A percentile compares a stretch with the other conserved stretches of the same genome.
These are phyloP conservation scores for Gryon sp. DNA, from an alignment of 1,140 invertebrate genomes.

Conservation along the genomic window DNA sequence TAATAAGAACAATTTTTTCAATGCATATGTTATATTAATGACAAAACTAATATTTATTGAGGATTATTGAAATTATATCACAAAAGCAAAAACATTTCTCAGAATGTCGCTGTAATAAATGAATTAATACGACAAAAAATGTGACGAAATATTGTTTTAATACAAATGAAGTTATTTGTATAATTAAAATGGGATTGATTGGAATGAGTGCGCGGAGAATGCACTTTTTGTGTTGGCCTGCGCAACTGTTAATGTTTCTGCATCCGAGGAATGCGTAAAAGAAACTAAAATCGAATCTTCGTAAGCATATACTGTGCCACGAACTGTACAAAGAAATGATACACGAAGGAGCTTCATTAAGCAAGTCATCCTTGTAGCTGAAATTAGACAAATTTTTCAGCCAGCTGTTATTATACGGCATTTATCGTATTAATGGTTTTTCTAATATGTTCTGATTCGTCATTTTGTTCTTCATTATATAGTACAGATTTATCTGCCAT, in stretches of 20 bases:
- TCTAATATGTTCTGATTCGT: slow-evolving; percentile 23
- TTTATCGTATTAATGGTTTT: slow-evolving; percentile 58
- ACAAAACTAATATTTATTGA: too few species aligned
- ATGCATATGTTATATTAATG: too few species aligned
- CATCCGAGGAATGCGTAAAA: slow-evolving; percentile 42
- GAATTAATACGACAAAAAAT: not conserved
- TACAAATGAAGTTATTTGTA: slow-evolving; percentile 49
- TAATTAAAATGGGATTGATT: slow-evolving; percentile 36
- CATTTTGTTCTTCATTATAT: slow-evolving; percentile 31
- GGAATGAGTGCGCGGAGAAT: slow-evolving; percentile 24
- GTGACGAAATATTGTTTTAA: not conserved
- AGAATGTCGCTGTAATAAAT: too few species aligned
- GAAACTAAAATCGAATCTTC: slow-evolving; percentile 34
- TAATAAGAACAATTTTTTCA: too few species aligned
- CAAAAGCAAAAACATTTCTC: too few species aligned
- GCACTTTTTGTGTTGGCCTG: slow-evolving; percentile 30
- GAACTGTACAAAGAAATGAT: slow-evolving; percentile 31
- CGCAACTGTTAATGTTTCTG: slow-evolving; percentile 35
- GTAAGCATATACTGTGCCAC: slow-evolving; percentile 17
- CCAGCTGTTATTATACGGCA: slow-evolving; percentile 57
- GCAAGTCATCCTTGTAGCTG: slow-evolving; percentile 40
- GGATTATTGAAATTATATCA: too few species aligned
- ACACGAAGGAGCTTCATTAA: slow-evolving; percentile 27
- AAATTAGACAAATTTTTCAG: slow-evolving; percentile 56
- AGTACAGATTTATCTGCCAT: slow-evolving; percentile 38